Percentiles rank a stretch among this genome's conserved stretches.
These are phyloP conservation scores for Ditula angustiorana DNA, from an alignment of 2,888 invertebrate species.

Conservation along the genomic window DNA sequence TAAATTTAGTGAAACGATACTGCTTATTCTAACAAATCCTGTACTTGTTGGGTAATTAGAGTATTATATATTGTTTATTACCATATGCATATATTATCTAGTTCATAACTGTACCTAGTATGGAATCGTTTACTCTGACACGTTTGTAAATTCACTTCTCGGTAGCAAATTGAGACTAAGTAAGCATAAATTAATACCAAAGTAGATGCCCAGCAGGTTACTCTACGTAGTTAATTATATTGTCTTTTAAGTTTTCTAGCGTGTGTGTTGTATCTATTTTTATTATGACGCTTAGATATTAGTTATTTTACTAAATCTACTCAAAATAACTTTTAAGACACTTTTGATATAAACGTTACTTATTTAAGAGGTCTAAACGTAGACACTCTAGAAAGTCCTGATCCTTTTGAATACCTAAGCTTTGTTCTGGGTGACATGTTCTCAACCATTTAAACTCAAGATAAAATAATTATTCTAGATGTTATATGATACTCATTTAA, in stretches of 20 bases:
- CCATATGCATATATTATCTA: slow-evolving; percentile 20
- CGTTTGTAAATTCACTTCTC: slow-evolving; percentile 30
- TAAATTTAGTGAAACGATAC: not conserved
- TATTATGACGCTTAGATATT: not conserved
- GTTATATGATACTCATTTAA: no score
- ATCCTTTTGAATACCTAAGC: no score
- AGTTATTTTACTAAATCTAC: slow-evolving; percentile 4
- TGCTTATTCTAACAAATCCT: not conserved
- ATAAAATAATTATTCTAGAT: no score
- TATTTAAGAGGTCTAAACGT: no score
- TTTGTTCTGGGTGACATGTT: no score
- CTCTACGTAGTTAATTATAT: slow-evolving; percentile 27
- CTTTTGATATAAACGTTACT: no score
- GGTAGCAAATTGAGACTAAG: slow-evolving; percentile 32
- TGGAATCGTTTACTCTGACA: slow-evolving; percentile 28
- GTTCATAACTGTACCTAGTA: slow-evolving; percentile 36
- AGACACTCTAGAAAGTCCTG: no score
- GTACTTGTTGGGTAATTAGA: slow-evolving; percentile 1
- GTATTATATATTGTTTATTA: slow-evolving; percentile 22
- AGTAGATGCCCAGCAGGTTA: slow-evolving; percentile 18
- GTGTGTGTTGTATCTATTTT: not conserved
- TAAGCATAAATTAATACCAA: slow-evolving; percentile 31
- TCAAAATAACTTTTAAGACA: not conserved
- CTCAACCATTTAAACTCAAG: no score
- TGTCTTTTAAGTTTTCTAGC: slow-evolving; percentile 14